Evolutionary conservation across 2,888 invertebrate genomes (phyloP).

Genomic region (Drosophila siamana): DNA sequence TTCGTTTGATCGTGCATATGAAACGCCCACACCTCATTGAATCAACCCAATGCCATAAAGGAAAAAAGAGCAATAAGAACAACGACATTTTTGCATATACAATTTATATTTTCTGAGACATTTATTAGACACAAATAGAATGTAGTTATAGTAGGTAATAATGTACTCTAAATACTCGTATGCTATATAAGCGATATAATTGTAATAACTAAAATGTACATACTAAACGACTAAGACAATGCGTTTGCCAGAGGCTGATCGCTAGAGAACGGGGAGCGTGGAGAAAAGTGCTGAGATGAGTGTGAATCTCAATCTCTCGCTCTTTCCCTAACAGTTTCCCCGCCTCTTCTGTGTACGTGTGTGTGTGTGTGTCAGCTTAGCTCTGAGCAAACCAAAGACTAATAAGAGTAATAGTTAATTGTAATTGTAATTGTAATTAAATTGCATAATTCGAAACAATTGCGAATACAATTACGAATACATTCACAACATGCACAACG

Average conservation of each 20-base stretch:
- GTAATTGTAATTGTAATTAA: constrained; percentile 42
- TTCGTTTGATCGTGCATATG: constrained; percentile 24
- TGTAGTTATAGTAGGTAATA: constrained; percentile 60
- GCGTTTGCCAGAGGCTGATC: constrained; percentile 52
- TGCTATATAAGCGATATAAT: constrained; percentile 73
- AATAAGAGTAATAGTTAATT: constrained; percentile 52
- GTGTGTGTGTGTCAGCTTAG: neutral
- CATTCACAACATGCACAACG: constrained; percentile 39
- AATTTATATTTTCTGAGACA: constrained; percentile 78
- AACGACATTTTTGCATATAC: constrained; percentile 68
- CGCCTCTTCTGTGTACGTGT: neutral
- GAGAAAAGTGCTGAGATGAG: neutral
- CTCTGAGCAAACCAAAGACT: constrained; percentile 62
- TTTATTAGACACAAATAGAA: constrained; percentile 83
- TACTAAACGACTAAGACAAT: constrained; percentile 80
- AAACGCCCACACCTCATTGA: constrained; percentile 59
- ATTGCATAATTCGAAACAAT: constrained; percentile 53
- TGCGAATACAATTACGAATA: constrained; percentile 35
- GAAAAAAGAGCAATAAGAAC: constrained; percentile 1
- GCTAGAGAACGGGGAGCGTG: neutral
- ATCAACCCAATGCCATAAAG: neutral
- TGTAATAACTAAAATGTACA: constrained; percentile 79
- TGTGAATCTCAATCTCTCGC: neutral
- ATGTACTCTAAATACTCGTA: constrained; percentile 63
- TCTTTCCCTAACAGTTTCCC: constrained; percentile 7